Base-by-base conservation (phyloP, 1,140 invertebrate species). In the Planococcus citri region DNA sequence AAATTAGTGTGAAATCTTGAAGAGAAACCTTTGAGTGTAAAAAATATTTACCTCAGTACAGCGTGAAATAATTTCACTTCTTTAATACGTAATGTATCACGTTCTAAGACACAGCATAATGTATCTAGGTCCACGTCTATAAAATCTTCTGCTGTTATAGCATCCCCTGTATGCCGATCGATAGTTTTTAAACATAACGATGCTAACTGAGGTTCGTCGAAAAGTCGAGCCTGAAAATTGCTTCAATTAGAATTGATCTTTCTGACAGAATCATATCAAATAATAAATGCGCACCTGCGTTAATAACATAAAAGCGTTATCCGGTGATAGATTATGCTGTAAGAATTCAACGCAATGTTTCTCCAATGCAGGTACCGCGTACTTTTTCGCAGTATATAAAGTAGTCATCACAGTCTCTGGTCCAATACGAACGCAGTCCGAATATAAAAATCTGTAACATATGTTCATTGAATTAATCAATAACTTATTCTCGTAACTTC, bases 321-420 rank as follows among this genome's bases (percentile, higher is more conserved):
- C 89, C 70, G 86, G 85, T 58, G 86, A 85, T 25, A 93, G 80
- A 78, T 92, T 91, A 29, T 83, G 83, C 74, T 91, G 88, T 12
- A 94, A 79, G 78, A 91, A 93, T 74, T 92, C 89, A 0, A 93
- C 90, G 80, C 91, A 94, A 72, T 88, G 88, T 73, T 88, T 86
- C 76, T 93, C 90, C 70, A 94, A 78, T 10, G 88, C 86, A 12
- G 88, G 87, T 0, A 93, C 88, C 6, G 88, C 89, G 79, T 94
- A 94, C 75, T 94, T 94, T 74, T 93, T 93, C 6, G 91, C 90
- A 8, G 90, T 89, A 75, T 93, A 92, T 61, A 93, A 76, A 6
- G 89, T 91, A 0, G 89, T 89, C 89, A 93, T 92, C 1, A 93
- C 91, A 75, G 87, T 91, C 76, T 93, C 90, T 1, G 89, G 88